Evolutionary conservation across 2,888 invertebrate genomes (phyloP).

Genomic region (Colletes collaris): DNA sequence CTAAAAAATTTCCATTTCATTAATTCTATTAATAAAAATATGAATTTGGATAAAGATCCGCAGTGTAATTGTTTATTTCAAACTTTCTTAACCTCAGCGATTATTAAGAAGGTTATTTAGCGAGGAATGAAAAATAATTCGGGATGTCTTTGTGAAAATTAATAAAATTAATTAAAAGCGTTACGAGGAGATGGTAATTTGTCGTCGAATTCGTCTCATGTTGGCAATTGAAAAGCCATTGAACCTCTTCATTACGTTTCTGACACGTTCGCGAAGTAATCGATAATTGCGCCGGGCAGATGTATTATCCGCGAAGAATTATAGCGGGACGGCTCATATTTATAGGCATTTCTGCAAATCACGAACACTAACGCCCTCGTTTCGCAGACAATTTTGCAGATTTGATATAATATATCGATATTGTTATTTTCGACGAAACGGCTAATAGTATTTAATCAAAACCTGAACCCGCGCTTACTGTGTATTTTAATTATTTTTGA

Average conservation of each 20-base stretch:
- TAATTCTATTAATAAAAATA: too few relatives aligned
- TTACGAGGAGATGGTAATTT: conserved; percentile 32
- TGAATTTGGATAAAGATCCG: too few relatives aligned
- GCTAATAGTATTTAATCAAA: not conserved
- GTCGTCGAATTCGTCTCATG: conserved; percentile 32
- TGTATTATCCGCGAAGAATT: conserved; percentile 45
- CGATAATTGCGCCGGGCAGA: conserved; percentile 49
- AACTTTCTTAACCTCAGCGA: too few relatives aligned
- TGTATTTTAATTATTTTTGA: too few relatives aligned
- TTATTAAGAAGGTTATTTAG: too few relatives aligned
- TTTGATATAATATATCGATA: too few relatives aligned
- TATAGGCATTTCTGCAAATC: not conserved
- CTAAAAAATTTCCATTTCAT: too few relatives aligned
- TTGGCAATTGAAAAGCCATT: conserved; percentile 56
- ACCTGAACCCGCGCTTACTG: not conserved
- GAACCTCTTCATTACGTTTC: conserved; percentile 63
- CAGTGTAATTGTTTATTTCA: too few relatives aligned
- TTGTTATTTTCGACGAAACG: not conserved
- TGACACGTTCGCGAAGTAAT: conserved; percentile 61
- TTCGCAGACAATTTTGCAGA: too few relatives aligned
- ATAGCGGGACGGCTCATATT: conserved; percentile 18
- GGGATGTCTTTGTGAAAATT: not conserved
- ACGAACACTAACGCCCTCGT: not conserved
- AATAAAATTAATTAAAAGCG: conserved; percentile 35
- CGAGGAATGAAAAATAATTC: too few relatives aligned